Evolutionary conservation across 1,140 invertebrate species (phyloP).

Genomic region (Drosophila cardini): DNA sequence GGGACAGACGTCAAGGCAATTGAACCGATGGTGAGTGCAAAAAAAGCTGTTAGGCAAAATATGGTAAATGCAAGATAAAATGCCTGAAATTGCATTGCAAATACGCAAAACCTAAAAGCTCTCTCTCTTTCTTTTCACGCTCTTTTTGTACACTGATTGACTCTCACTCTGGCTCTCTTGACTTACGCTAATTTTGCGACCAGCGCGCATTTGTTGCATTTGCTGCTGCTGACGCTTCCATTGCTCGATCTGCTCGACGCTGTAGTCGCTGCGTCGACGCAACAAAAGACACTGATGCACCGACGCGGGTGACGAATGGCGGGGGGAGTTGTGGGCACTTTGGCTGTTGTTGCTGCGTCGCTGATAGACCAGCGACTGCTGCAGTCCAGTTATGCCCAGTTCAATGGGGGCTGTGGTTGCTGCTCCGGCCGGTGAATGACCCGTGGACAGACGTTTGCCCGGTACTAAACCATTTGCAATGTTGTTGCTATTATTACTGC

Average conservation of each 20-base stretch:
- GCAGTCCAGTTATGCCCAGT: constrained; percentile 47
- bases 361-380: constrained; percentile 72
- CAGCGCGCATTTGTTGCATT: constrained; percentile 45
- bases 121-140: neutral
- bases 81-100: constrained; percentile 25
- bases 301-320: constrained; percentile 58
- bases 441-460: constrained; percentile 56
- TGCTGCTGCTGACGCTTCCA: constrained; percentile 72
- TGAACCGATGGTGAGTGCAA: constrained; percentile 35
- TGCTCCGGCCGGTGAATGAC: constrained; percentile 69
- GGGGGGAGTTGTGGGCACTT: constrained; percentile 67
- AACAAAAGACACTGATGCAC: constrained; percentile 76
- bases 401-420: constrained; percentile 29
- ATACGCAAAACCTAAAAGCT: constrained; percentile 19
- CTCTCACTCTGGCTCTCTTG: neutral
- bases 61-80: constrained; percentile 26
- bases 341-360: constrained; percentile 53
- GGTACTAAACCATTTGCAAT: constrained; percentile 66
- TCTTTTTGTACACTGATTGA: neutral
- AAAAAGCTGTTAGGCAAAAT: constrained; percentile 43
- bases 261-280: constrained; percentile 80
- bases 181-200: constrained; percentile 78
- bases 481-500: constrained; percentile 47
- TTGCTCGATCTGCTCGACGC: constrained; percentile 75
- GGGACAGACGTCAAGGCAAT: constrained; percentile 47